Conservation (phyloP, 2,113 vertebrate species). For the Sturnira hondurensis region DNA sequence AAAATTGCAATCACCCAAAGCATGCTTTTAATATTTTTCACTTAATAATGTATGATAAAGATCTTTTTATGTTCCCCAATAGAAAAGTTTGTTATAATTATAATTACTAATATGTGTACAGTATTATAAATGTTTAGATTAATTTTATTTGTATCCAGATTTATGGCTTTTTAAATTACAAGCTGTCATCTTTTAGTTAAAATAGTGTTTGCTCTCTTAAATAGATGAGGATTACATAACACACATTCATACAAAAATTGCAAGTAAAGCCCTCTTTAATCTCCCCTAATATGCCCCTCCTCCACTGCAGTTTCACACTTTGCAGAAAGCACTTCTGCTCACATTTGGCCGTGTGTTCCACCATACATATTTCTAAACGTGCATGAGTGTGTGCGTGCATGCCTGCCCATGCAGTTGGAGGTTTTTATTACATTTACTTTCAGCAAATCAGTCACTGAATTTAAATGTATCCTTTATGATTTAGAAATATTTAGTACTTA, state of each 20-base stretch:
- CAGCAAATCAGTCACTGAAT: constrained; percentile 3
- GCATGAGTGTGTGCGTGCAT: background rate
- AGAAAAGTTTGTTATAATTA: background rate
- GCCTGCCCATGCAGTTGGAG: background rate
- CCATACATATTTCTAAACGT: background rate
- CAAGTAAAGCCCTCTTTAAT: background rate
- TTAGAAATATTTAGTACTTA: constrained; percentile 59
- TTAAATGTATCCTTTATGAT: constrained; percentile 53
- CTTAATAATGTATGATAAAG: background rate
- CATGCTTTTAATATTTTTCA: background rate
- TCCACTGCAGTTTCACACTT: background rate
- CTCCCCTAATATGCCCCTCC: background rate
- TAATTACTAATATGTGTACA: background rate
- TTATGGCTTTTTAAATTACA: constrained; percentile 11
- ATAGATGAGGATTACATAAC: background rate
- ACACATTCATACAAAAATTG: background rate
- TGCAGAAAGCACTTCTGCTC: background rate
- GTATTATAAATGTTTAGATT: background rate
- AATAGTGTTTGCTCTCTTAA: background rate
- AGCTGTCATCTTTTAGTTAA: background rate
- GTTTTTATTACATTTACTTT: constrained; percentile 29
- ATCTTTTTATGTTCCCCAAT: background rate
- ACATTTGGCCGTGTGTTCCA: background rate
- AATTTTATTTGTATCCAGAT: background rate
- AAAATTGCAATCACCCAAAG: background rate